Evolutionary conservation across 1,140 invertebrate genomes (phyloP).

Genomic region (Linepithema humile): DNA sequence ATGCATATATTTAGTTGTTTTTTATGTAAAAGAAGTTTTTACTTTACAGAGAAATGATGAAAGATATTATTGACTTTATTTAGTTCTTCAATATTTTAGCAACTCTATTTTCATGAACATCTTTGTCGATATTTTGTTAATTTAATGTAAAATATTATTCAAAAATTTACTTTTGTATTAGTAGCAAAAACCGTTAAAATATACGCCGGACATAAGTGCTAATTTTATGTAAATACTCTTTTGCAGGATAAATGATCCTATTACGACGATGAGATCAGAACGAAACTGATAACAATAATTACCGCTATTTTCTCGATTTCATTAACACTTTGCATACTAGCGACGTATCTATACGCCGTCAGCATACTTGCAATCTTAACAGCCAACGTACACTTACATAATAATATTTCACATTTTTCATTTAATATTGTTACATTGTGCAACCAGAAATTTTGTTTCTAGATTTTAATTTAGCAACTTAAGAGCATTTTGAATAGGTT

Average conservation of each 20-base stretch:
- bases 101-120: too few species aligned
- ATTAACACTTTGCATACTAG: conserved; percentile 20
- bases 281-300: conserved; percentile 37
- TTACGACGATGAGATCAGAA: conserved; percentile 1
- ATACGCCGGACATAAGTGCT: too few species aligned
- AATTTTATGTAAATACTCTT: conserved; percentile 6
- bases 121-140: too few species aligned
- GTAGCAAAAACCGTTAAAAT: too few species aligned
- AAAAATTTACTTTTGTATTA: too few species aligned
- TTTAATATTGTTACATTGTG: neutral
- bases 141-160: too few species aligned
- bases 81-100: too few species aligned
- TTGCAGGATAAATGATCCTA: neutral
- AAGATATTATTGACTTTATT: too few species aligned
- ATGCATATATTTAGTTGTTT: too few species aligned
- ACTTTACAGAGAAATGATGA: too few species aligned
- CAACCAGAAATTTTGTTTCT: neutral
- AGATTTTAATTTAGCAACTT: neutral
- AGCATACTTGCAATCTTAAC: neutral
- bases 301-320: conserved; percentile 5
- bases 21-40: too few species aligned
- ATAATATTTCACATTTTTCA: neutral
- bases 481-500: neutral
- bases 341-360: neutral
- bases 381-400: neutral